A percentile compares a stretch with the other conserved stretches of the same genome.
Conservation (phyloP, 2,113 vertebrate genomes). For the Anarrhichthys ocellatus region DNA sequence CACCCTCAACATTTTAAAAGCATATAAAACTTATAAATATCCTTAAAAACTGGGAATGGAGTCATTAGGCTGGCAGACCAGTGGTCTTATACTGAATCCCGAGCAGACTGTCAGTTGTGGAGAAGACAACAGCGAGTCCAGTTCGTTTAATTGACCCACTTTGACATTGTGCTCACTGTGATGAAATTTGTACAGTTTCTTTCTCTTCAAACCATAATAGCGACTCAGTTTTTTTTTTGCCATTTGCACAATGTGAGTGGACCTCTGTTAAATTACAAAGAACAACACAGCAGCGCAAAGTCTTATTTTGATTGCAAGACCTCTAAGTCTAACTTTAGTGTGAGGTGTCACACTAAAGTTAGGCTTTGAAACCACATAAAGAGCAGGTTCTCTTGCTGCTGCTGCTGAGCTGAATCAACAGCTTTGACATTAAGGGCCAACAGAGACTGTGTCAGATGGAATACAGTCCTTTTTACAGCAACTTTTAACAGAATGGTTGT, state of each 20-base stretch:
- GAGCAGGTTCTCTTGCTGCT: neutral
- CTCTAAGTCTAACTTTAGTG: neutral
- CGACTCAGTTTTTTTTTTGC: neutral
- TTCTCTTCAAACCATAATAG: neutral
- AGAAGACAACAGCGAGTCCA: neutral
- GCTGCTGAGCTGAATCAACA: neutral
- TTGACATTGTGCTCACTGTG: neutral
- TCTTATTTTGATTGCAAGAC: neutral
- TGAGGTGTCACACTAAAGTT: neutral
- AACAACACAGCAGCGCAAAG: neutral
- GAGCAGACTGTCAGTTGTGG: neutral
- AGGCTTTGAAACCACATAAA: slow-evolving; percentile 3
- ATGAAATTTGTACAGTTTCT: neutral
- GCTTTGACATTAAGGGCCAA: neutral
- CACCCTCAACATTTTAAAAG: neutral
- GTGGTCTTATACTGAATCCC: neutral
- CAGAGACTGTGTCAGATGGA: neutral
- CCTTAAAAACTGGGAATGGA: too few relatives aligned
- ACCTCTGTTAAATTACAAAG: neutral
- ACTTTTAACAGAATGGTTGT: neutral
- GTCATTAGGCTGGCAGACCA: neutral
- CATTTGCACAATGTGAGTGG: neutral
- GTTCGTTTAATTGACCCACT: neutral
- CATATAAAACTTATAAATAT: too few relatives aligned
- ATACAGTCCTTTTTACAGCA: neutral